These are phyloP conservation scores for Borostomias antarcticus DNA, from an alignment of 2,797 vertebrate species.

Conservation along the genomic window DNA sequence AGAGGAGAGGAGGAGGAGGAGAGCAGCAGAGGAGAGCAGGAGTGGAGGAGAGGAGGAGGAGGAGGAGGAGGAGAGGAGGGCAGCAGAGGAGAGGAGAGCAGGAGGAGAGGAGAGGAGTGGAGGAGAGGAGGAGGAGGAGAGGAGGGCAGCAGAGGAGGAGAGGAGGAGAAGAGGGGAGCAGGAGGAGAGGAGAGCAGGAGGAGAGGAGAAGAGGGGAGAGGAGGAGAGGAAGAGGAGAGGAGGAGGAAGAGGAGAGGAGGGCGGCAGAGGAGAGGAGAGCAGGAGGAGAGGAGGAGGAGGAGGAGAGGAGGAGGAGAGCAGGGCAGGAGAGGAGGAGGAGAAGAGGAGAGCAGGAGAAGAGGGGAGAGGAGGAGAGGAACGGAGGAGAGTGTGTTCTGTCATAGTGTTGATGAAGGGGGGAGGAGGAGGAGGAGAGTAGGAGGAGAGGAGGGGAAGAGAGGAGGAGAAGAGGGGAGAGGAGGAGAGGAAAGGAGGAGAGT, in stretches of 20 bases:
- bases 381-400: too few species aligned
- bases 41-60: background rate
- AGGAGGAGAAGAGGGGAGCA: too few species aligned
- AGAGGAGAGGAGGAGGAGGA: background rate
- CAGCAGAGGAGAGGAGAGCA: background rate
- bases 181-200: too few species aligned
- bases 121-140: too few species aligned
- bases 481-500: background rate
- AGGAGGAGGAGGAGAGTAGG: background rate
- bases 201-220: too few species aligned
- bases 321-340: background rate
- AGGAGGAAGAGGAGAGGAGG: background rate
- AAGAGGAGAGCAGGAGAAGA: too few species aligned
- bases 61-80: background rate
- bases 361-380: background rate
- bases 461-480: background rate
- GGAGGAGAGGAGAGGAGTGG: background rate
- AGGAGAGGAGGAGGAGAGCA: background rate
- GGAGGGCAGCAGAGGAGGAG: too few species aligned
- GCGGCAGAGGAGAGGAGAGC: background rate
- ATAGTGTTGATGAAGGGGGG: constrained; percentile 1
- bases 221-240: too few species aligned
- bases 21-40: background rate
- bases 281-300: too few species aligned
- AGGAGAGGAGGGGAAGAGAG: background rate